Percentiles rank a stretch among this genome's conserved stretches.
Evolutionary conservation across 2,113 vertebrate species (phyloP).

Genomic region (Hyla sarda): DNA sequence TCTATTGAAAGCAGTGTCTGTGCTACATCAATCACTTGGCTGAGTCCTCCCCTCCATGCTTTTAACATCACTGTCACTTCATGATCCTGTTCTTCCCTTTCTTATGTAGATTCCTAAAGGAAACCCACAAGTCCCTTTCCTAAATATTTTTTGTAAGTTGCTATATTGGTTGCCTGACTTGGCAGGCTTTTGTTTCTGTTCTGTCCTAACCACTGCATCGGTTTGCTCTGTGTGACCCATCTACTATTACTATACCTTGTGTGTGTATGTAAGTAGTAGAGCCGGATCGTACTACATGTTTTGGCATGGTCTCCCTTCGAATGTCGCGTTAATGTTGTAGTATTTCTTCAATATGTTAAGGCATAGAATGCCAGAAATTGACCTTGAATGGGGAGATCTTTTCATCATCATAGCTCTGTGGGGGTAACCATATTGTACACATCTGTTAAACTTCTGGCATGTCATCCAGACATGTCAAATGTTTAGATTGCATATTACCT

Average conservation of each 20-base stretch:
- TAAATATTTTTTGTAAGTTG: conserved; percentile 95
- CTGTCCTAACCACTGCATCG: conserved; percentile 40
- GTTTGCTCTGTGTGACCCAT: conserved; percentile 7
- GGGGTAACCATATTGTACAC: no score
- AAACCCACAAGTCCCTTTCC: conserved; percentile 86
- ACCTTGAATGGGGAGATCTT: no score
- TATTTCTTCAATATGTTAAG: no score
- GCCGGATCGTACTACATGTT: neutral
- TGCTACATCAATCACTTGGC: neutral
- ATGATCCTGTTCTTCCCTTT: conserved; percentile 81
- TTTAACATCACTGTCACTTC: conserved; percentile 70
- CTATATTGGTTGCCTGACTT: conserved; percentile 65
- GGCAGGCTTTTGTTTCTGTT: conserved; percentile 7
- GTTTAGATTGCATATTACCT: no score
- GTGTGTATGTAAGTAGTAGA: neutral
- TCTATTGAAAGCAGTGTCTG: neutral
- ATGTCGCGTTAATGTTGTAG: no score
- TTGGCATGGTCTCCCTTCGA: no score
- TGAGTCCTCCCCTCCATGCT: conserved; percentile 65
- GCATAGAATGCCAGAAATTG: no score
- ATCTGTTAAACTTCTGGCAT: no score
- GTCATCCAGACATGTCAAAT: no score
- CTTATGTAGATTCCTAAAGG: conserved; percentile 94
- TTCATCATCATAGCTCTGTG: no score
- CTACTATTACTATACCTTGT: neutral